Base-by-base conservation (phyloP, 2,113 vertebrate species). In the Abramis brama region DNA sequence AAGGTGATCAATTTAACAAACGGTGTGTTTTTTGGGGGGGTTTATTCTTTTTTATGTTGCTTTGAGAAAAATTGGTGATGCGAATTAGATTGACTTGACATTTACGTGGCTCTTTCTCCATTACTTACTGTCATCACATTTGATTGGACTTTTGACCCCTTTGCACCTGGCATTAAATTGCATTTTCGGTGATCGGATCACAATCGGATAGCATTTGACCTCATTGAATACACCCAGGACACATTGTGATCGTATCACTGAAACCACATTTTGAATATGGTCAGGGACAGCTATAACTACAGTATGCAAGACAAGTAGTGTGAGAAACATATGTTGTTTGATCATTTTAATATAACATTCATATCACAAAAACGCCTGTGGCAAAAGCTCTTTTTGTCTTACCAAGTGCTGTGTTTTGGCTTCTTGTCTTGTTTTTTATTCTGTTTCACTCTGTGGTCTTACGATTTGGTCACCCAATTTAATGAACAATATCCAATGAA, bases 101-200 rank as follows among this genome's bases (percentile, higher is more conserved):
- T 83, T 83, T 83, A 59, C 64, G 23, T 73, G 21, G 52, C 33
- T 73, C 47, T 52, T 57, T 83, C 68, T 19, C 50, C 50, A 74
- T 83, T 83, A 83, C 66, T 83, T 68, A 83, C 50, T 83, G 82
- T 59, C 68, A 83, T 73, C 50, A 39, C 66, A n/a, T 83, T 39
- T 59, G 68, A 83, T 83, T 59, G 33, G 66, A 43, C 52, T 74
- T 71, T 79, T 62, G 57, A 13, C 77, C 55, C 57, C 36, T 43
- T 62, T 62, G 77, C 57, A 79, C 52, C 33, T 60, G 57, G 55
- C 77, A 79, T 79, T 79, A 79, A 43, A 43, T 11, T 39, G n/a
- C 6, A 0, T 43, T 60, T 79, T 62, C 3, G 1, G 33, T 60
- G 77, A 62, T 79, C 57, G 25, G 21, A 62, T 79, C 77, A 33